Evolutionary conservation across 2,797 vertebrate genomes (phyloP).

Genomic region (Orestias chungarensis): DNA sequence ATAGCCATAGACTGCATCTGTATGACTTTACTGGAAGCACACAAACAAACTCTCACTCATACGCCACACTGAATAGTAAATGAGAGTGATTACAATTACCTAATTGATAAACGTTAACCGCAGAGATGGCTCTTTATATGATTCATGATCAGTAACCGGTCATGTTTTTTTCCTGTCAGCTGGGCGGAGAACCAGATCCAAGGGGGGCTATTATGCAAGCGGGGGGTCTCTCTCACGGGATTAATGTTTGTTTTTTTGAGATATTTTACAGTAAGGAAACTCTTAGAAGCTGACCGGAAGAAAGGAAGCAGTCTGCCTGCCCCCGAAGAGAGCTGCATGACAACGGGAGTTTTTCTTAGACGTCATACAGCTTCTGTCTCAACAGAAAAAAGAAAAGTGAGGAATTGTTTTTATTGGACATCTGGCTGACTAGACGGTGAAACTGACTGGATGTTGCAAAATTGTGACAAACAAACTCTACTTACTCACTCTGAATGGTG

Average conservation of each 20-base stretch:
- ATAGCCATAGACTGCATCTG: conserved; percentile 72
- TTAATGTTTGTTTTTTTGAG: conserved; percentile 39
- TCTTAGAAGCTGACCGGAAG: conserved; percentile 76
- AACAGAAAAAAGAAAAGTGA: conserved; percentile 56
- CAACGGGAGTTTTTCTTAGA: conserved; percentile 49
- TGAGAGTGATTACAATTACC: conserved; percentile 76
- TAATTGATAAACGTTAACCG: conserved; percentile 78
- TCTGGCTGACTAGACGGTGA: conserved; percentile 57
- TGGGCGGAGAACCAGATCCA: conserved; percentile 48
- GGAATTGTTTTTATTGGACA: conserved; percentile 49
- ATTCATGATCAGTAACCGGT: conserved; percentile 74
- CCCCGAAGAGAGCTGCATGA: conserved; percentile 60
- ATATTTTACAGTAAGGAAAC: conserved; percentile 78
- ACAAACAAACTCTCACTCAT: conserved; percentile 80
- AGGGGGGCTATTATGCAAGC: conserved; percentile 75
- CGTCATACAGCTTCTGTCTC: conserved; percentile 59
- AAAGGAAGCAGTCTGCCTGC: conserved; percentile 67
- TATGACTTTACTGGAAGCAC: conserved; percentile 77
- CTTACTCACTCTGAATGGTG: conserved; percentile 53
- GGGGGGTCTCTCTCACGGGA: conserved; percentile 64
- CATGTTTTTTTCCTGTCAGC: conserved; percentile 58
- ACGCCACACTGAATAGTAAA: conserved; percentile 76
- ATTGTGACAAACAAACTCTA: conserved; percentile 37
- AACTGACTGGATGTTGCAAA: conserved; percentile 57
- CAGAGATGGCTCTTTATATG: conserved; percentile 66